Conservation (phyloP, 2,113 vertebrate species). For the Felis chaus region DNA sequence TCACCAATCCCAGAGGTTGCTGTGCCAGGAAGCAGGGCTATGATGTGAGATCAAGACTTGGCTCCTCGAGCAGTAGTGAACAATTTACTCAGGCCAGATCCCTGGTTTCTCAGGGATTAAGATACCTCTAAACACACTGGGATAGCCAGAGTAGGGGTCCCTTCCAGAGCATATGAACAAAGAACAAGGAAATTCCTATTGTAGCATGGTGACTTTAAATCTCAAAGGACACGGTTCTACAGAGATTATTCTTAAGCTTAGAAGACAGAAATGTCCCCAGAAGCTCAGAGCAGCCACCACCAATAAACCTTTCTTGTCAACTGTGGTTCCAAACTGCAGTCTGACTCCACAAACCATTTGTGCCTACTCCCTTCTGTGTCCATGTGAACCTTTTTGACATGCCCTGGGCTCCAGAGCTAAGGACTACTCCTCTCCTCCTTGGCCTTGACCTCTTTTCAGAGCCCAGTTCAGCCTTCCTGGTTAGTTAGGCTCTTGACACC, state of each 20-base stretch:
- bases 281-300: neutral
- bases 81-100: neutral
- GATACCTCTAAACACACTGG: neutral
- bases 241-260: neutral
- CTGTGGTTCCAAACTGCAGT: neutral
- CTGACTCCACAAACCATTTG: too few species aligned
- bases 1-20: neutral
- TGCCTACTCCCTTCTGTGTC: neutral
- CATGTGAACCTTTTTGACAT: neutral
- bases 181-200: neutral
- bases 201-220: neutral
- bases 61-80: neutral
- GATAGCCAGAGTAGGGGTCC: neutral
- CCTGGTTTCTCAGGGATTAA: neutral
- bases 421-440: neutral
- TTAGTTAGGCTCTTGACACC: neutral
- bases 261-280: neutral
- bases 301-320: neutral
- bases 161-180: neutral
- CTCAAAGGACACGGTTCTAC: neutral
- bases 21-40: neutral
- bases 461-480: neutral
- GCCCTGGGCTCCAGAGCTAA: neutral
- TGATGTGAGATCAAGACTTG: neutral
- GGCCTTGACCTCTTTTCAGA: neutral